A percentile compares a stretch with the other conserved stretches of the same genome.
These are phyloP conservation scores for Acanthopleura granulata DNA, from an alignment of 2,888 invertebrate species.

Conservation along the genomic window DNA sequence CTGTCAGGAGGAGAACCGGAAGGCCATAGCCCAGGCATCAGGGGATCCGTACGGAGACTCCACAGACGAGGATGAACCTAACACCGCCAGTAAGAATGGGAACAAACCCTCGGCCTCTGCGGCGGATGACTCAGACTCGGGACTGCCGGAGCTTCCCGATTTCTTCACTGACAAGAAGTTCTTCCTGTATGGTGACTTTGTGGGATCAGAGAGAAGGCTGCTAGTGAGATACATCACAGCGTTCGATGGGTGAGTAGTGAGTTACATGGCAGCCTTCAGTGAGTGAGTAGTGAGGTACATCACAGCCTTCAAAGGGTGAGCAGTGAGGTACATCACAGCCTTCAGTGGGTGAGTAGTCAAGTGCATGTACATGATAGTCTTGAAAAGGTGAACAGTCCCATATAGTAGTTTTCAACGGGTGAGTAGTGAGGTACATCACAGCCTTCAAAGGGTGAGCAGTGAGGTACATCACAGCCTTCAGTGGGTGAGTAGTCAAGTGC, in stretches of 20 bases:
- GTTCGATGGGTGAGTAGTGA: no score
- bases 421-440: no score
- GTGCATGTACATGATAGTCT: slow-evolving; percentile 36
- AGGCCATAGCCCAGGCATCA: slow-evolving; percentile 24
- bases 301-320: no score
- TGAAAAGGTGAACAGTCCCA: no score
- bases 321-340: no score
- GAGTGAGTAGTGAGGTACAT: no score
- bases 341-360: no score
- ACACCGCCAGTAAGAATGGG: slow-evolving; percentile 19
- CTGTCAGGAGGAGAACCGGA: slow-evolving; percentile 4
- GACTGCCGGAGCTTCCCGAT: slow-evolving; percentile 59
- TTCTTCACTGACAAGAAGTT: slow-evolving; percentile 64
- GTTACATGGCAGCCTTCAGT: no score
- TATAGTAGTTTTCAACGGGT: no score
- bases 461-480: no score
- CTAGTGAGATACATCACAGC: slow-evolving; percentile 69
- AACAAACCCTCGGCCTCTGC: slow-evolving; percentile 26
- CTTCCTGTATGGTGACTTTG: slow-evolving; percentile 65
- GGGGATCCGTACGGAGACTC: slow-evolving; percentile 51
- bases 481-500: no score
- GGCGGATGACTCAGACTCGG: slow-evolving; percentile 45
- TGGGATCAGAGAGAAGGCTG: slow-evolving; percentile 41
- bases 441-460: no score
- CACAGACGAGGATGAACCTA: slow-evolving; percentile 58